These are phyloP conservation scores for Melitaea cinxia DNA, from an alignment of 1,140 invertebrate species.

Conservation along the genomic window DNA sequence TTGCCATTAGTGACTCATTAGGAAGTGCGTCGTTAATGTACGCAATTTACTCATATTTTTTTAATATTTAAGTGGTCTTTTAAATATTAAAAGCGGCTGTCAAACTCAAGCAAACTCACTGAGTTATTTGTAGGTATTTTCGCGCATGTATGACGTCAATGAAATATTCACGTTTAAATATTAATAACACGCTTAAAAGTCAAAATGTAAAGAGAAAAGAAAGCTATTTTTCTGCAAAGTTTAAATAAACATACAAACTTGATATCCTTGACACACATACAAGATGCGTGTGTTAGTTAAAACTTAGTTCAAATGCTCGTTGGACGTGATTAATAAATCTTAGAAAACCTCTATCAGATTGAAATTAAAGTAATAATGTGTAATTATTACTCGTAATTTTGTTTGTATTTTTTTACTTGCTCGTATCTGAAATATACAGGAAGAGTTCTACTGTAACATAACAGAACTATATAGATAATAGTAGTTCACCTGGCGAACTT, in stretches of 20 bases:
- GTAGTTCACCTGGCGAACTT: too few relatives aligned
- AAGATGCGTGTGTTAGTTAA: neutral
- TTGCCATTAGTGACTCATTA: neutral
- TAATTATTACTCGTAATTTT: too few relatives aligned
- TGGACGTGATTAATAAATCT: neutral
- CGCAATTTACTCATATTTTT: neutral
- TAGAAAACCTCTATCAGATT: too few relatives aligned
- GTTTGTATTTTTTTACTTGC: too few relatives aligned
- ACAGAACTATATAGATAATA: too few relatives aligned
- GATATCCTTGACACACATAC: slow-evolving; percentile 21
- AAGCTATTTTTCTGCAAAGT: slow-evolving; percentile 16
- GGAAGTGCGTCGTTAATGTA: neutral
- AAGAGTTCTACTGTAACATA: too few relatives aligned
- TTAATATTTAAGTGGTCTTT: neutral
- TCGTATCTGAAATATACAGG: too few relatives aligned
- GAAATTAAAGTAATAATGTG: too few relatives aligned
- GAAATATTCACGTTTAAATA: slow-evolving; percentile 5
- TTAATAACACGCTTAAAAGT: neutral
- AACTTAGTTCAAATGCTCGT: neutral
- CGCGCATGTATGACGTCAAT: too few relatives aligned
- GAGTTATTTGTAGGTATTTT: too few relatives aligned
- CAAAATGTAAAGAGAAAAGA: slow-evolving; percentile 17
- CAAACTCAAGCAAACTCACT: too few relatives aligned
- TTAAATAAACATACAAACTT: slow-evolving; percentile 1
- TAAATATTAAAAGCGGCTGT: neutral